Evolutionary conservation across 2,888 invertebrate species (phyloP).

Genomic region (Rhaphigaster nebulosa): DNA sequence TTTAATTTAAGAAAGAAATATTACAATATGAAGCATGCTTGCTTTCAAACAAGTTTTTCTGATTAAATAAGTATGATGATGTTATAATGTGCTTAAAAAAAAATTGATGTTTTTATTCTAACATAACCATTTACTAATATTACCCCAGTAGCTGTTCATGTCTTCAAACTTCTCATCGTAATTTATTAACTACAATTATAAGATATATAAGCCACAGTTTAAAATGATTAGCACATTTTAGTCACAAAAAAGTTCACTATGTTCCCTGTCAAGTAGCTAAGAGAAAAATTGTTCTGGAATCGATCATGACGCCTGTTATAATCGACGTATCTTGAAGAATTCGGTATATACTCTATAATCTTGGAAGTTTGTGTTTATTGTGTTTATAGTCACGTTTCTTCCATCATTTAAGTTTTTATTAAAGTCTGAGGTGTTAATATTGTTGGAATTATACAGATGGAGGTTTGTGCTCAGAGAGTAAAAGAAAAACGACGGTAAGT

Average conservation of each 20-base stretch:
- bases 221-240: background rate
- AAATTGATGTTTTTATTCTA: background rate
- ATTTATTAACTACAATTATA: background rate
- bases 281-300: slow-evolving; percentile 25
- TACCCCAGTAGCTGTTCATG: background rate
- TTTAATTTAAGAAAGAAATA: no score
- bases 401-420: background rate
- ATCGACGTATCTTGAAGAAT: slow-evolving; percentile 45
- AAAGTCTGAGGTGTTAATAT: background rate
- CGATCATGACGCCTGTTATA: slow-evolving; percentile 31
- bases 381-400: slow-evolving; percentile 39
- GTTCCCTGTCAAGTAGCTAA: slow-evolving; percentile 16
- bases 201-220: background rate
- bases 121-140: background rate
- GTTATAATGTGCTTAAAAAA: no score
- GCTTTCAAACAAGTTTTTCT: no score
- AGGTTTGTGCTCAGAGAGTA: background rate
- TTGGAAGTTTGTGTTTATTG: slow-evolving; percentile 43
- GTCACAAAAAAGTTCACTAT: background rate
- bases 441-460: background rate
- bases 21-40: no score
- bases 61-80: no score
- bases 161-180: background rate
- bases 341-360: background rate
- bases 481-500: slow-evolving; percentile 40